Conservation (phyloP, 2,888 invertebrate species). For the Diaphora mendica region DNA sequence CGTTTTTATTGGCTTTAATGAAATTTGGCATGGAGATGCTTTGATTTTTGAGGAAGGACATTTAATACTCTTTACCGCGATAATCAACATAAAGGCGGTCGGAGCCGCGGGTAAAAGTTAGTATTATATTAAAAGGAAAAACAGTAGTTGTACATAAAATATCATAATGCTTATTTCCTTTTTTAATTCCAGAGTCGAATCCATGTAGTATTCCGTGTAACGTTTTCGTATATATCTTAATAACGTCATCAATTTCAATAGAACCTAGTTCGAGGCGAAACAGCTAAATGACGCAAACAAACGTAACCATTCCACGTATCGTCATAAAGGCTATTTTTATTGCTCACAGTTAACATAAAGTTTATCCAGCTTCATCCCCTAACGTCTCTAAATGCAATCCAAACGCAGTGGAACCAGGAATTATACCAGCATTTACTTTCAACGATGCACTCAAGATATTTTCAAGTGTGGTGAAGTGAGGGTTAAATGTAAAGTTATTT, state of each 20-base stretch:
- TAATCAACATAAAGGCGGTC: no score
- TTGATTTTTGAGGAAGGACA: no score
- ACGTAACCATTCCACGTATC: slow-evolving; percentile 83
- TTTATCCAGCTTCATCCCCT: slow-evolving; percentile 82
- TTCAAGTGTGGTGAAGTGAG: slow-evolving; percentile 69
- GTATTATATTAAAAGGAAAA: not conserved
- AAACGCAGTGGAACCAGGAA: slow-evolving; percentile 80
- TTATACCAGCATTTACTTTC: slow-evolving; percentile 84
- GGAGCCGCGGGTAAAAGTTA: no score
- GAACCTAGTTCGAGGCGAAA: slow-evolving; percentile 60
- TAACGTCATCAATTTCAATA: slow-evolving; percentile 51
- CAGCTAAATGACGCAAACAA: slow-evolving; percentile 70
- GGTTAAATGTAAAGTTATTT: slow-evolving; percentile 76
- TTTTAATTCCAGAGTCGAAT: slow-evolving; percentile 32
- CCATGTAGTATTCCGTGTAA: slow-evolving; percentile 39
- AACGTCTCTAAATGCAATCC: slow-evolving; percentile 83
- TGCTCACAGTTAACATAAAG: slow-evolving; percentile 82
- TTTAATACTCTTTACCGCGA: no score
- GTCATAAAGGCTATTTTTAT: slow-evolving; percentile 85
- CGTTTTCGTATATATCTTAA: slow-evolving; percentile 42
- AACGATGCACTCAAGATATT: slow-evolving; percentile 84
- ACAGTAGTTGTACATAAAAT: not conserved
- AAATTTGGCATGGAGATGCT: no score
- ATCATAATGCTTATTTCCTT: slow-evolving; percentile 24
- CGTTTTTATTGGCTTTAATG: no score